Conservation (phyloP, 1,140 invertebrate genomes). For the Zaprionus ornatus region DNA sequence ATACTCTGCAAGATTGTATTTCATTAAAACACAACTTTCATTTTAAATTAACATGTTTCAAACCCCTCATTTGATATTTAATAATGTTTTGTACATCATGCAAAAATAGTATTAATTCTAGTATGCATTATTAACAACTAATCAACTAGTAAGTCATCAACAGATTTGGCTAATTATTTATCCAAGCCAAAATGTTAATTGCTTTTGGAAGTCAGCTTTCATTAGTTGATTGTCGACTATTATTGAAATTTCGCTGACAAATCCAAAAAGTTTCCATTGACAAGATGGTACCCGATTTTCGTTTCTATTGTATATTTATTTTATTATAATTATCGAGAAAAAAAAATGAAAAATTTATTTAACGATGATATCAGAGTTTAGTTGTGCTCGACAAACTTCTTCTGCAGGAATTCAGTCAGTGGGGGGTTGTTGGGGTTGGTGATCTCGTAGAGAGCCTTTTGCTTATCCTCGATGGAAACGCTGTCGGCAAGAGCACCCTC, state of each 20-base stretch:
- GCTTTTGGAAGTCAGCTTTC: not conserved
- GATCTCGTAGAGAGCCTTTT: conserved; percentile 52
- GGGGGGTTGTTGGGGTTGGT: conserved; percentile 52
- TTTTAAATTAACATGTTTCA: not conserved
- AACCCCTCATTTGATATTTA: not conserved
- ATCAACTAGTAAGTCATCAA: not conserved
- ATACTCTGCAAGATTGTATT: too few species aligned
- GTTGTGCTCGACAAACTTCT: conserved; percentile 54
- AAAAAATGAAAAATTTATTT: not conserved
- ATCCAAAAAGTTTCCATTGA: not conserved
- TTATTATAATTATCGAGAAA: conserved; percentile 24
- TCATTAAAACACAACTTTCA: too few species aligned
- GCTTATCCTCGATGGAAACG: conserved; percentile 55
- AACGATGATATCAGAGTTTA: conserved; percentile 19
- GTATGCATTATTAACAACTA: not conserved
- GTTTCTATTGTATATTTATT: conserved; percentile 17
- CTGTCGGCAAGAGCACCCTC: conserved; percentile 34
- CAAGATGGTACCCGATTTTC: not conserved
- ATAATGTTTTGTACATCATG: not conserved
- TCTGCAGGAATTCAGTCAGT: conserved; percentile 53
- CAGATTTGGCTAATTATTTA: not conserved
- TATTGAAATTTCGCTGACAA: not conserved
- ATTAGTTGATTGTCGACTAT: not conserved
- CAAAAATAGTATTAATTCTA: not conserved
- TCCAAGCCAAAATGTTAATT: not conserved